phyloP scores from a whole-genome alignment of 2,113 vertebrate species.

The Rostratula benghalensis region DNA sequence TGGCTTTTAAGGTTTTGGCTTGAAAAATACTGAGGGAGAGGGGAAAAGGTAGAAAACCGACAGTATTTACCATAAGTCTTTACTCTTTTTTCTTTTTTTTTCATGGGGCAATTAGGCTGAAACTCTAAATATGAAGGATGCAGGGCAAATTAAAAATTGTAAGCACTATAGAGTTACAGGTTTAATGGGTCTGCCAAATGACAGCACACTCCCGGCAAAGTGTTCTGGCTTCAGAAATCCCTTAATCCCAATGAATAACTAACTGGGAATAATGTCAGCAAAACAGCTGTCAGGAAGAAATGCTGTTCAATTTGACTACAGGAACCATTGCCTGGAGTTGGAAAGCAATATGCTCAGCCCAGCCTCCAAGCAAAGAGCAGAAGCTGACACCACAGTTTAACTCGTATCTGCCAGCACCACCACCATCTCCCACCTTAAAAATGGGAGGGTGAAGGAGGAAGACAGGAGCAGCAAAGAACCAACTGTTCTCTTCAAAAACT shows the following conservation, averaged over 20 bases:
- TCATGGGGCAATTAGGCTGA: not conserved
- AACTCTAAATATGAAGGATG: slow-evolving; percentile 15
- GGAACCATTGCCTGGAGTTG: not conserved
- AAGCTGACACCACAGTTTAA: not conserved
- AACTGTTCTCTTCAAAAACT: not conserved
- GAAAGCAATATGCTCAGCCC: not conserved
- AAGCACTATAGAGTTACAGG: not conserved
- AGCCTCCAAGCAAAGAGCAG: not conserved
- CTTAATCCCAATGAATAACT: slow-evolving; percentile 55
- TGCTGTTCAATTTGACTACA: not conserved
- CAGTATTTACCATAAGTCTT: not conserved
- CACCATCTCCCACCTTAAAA: not conserved
- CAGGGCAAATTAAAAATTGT: not conserved
- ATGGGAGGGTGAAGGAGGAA: not conserved
- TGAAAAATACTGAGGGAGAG: not conserved
- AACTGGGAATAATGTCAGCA: slow-evolving; percentile 41
- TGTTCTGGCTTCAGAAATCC: slow-evolving; percentile 23
- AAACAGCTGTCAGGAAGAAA: slow-evolving; percentile 50
- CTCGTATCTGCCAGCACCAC: not conserved
- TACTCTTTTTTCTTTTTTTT: not conserved
- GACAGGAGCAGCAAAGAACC: not conserved
- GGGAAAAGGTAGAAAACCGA: not conserved
- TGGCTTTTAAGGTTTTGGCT: not conserved
- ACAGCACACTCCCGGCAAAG: not conserved
- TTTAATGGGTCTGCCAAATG: slow-evolving; percentile 36